Conservation (phyloP, 2,113 vertebrate genomes). For the Halichoerus grypus region DNA sequence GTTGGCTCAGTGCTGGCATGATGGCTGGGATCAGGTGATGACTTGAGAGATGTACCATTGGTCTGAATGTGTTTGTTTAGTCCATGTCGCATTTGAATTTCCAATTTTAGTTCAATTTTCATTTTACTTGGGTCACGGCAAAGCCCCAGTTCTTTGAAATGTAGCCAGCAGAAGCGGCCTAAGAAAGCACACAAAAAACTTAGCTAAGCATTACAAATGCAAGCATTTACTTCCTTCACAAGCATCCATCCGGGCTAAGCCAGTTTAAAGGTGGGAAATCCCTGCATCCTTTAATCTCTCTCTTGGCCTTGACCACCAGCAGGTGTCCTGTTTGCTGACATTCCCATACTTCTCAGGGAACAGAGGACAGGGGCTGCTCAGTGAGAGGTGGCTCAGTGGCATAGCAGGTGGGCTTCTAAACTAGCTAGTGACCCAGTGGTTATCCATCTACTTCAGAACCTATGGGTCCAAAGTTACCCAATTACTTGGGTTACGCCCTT, state of each 20-base stretch:
- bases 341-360: not conserved
- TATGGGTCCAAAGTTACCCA: not conserved
- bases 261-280: not conserved
- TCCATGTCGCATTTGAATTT: not conserved
- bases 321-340: not conserved
- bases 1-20: rapidly evolving
- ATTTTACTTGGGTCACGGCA: not conserved
- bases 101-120: not conserved
- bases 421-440: not conserved
- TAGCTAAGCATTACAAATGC: rapidly evolving
- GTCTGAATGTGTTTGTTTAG: not conserved
- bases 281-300: not conserved
- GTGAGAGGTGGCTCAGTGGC: not conserved
- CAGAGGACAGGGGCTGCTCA: rapidly evolving
- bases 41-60: not conserved
- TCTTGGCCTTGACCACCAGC: not conserved
- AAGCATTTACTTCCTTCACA: too few relatives aligned
- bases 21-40: not conserved
- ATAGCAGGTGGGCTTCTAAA: not conserved
- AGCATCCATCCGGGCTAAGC: not conserved
- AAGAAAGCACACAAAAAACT: rapidly evolving
- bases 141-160: not conserved
- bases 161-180: not conserved
- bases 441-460: rapidly evolving
- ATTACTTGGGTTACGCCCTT: not conserved